Conservation (phyloP, 1,140 invertebrate species). For the Drosophila rhopaloa region DNA sequence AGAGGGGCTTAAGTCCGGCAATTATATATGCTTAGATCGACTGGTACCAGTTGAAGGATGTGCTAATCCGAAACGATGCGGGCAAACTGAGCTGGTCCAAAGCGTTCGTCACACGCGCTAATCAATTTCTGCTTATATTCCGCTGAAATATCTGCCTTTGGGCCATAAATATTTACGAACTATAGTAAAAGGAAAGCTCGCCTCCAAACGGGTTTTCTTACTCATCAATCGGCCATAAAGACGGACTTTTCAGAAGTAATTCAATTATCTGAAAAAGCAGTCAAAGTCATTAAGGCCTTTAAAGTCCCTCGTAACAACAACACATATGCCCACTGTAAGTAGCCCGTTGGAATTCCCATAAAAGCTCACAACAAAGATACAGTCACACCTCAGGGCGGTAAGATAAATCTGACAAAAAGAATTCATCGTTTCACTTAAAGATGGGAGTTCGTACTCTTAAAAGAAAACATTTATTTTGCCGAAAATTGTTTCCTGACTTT, state of each 20-base stretch:
- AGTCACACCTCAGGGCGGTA: conserved; percentile 57
- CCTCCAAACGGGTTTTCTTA: conserved; percentile 29
- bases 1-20: conserved; percentile 48
- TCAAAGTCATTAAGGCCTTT: conserved; percentile 74
- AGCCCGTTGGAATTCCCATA: conserved; percentile 56
- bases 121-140: conserved; percentile 54
- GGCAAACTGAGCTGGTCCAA: conserved; percentile 28
- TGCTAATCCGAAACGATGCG: conserved; percentile 60
- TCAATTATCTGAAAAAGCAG: conserved; percentile 79
- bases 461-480: no score
- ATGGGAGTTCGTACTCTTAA: conserved; percentile 9
- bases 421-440: conserved; percentile 6
- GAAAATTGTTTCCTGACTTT: no score
- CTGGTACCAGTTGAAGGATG: conserved; percentile 79
- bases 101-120: conserved; percentile 47
- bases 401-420: conserved; percentile 65
- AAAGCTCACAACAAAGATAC: conserved; percentile 74
- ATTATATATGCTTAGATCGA: conserved; percentile 65
- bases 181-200: conserved; percentile 24
- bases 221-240: conserved; percentile 53
- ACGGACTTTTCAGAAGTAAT: conserved; percentile 51
- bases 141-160: conserved; percentile 9
- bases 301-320: conserved; percentile 31
- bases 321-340: conserved; percentile 34
- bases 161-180: conserved; percentile 22